A percentile compares a stretch with the other conserved stretches of the same genome.
Conservation (phyloP, 2,888 invertebrate genomes). For the Stenchaetothrips biformis region DNA sequence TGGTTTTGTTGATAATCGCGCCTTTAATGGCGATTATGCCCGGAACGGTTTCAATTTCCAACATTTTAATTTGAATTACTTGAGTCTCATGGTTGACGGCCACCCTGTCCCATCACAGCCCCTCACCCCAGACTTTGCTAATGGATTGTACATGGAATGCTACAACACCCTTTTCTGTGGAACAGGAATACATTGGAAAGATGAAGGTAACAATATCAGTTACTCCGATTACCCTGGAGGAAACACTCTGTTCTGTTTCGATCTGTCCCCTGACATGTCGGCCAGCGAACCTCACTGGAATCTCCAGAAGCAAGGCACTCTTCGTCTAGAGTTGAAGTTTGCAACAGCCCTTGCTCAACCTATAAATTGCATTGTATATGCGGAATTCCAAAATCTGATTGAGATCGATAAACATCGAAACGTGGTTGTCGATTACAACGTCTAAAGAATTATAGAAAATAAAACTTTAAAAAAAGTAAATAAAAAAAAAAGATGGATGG, state of each 20-base stretch:
- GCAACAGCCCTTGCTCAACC: slow-evolving; percentile 34
- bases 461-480: too few relatives aligned
- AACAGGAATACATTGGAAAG: neutral
- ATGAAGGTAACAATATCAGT: neutral
- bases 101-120: slow-evolving; percentile 34
- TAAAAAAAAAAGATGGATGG: too few relatives aligned
- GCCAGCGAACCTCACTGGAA: slow-evolving; percentile 32
- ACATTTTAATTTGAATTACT: neutral
- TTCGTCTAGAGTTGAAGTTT: slow-evolving; percentile 33
- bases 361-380: slow-evolving; percentile 39
- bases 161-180: slow-evolving; percentile 40
- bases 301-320: too few relatives aligned
- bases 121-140: slow-evolving; percentile 33
- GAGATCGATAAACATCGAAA: slow-evolving; percentile 39
- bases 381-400: slow-evolving; percentile 41
- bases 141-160: slow-evolving; percentile 35
- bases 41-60: neutral
- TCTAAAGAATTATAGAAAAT: slow-evolving; percentile 20
- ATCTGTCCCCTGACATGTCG: slow-evolving; percentile 39
- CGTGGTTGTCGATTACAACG: slow-evolving; percentile 35
- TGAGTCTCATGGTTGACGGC: neutral
- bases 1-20: neutral
- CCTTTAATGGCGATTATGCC: neutral
- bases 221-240: slow-evolving; percentile 34
- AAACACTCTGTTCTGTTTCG: slow-evolving; percentile 39